Evolutionary conservation across 1,140 invertebrate species (phyloP).

Genomic region (Pogonognathellus flavescens): DNA sequence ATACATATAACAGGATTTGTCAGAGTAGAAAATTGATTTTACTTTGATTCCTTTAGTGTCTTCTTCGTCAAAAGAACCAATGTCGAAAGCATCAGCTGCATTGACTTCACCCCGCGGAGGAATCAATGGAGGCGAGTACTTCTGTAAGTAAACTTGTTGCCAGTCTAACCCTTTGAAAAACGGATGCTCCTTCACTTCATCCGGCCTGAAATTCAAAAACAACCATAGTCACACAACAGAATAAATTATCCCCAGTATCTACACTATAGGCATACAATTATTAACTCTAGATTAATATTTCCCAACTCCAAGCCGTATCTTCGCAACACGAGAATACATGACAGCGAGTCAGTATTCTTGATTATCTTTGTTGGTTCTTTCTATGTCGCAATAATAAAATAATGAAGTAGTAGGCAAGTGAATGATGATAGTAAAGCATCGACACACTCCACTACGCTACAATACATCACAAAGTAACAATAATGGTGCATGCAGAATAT

Average conservation of each 20-base stretch:
- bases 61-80: constrained; percentile 99
- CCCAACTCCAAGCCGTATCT: no score
- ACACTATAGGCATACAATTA: background rate
- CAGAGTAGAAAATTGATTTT: constrained; percentile 58
- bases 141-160: constrained; percentile 98
- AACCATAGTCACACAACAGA: background rate
- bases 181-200: constrained; percentile 97
- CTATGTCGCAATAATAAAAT: no score
- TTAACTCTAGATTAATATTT: no score
- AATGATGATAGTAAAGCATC: no score
- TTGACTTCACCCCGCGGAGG: constrained; percentile 99
- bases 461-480: no score
- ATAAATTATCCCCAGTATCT: background rate
- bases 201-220: constrained; percentile 76
- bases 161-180: constrained; percentile 99
- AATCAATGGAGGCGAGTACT: constrained; percentile 97
- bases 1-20: background rate
- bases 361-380: no score
- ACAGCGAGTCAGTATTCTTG: no score
- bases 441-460: no score
- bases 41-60: constrained; percentile 99
- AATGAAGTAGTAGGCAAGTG: no score
- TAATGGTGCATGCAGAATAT: no score
- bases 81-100: constrained; percentile 99
- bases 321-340: no score